Conservation (phyloP, 2,113 vertebrate species). For the Sylvia atricapilla region DNA sequence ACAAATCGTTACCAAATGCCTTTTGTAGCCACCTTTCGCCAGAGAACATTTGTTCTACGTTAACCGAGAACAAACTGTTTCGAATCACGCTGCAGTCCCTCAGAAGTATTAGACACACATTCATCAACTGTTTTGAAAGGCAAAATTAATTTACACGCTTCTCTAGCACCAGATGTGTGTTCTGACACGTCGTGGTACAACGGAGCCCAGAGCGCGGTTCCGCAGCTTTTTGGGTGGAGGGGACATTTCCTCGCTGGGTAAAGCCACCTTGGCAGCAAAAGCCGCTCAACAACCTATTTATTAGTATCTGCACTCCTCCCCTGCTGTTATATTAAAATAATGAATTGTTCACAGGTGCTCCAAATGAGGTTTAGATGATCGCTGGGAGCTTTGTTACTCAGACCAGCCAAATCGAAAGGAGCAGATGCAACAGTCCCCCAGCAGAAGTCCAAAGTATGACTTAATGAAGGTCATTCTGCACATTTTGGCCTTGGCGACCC, state of each 20-base stretch:
- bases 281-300: slow-evolving; percentile 70
- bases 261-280: slow-evolving; percentile 67
- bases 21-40: slow-evolving; percentile 48
- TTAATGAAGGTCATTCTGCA: slow-evolving; percentile 75
- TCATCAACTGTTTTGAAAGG: slow-evolving; percentile 36
- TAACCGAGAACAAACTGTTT: slow-evolving; percentile 62
- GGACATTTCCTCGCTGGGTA: slow-evolving; percentile 2
- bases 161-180: slow-evolving; percentile 44
- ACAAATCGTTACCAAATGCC: slow-evolving; percentile 48
- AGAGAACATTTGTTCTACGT: slow-evolving; percentile 40
- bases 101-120: slow-evolving; percentile 35
- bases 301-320: slow-evolving; percentile 75
- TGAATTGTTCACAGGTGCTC: slow-evolving; percentile 90
- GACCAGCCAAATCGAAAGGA: slow-evolving; percentile 79
- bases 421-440: slow-evolving; percentile 73
- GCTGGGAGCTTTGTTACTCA: slow-evolving; percentile 77
- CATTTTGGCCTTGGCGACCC: slow-evolving; percentile 71
- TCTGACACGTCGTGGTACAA: not conserved
- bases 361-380: slow-evolving; percentile 84
- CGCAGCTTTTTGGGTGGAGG: not conserved
- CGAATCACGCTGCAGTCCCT: slow-evolving; percentile 33
- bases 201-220: not conserved
- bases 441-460: slow-evolving; percentile 69
- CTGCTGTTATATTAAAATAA: slow-evolving; percentile 87
- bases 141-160: slow-evolving; percentile 36